phyloP scores from a whole-genome alignment of 1,140 invertebrate species.

The Tetramorium simillimum region DNA sequence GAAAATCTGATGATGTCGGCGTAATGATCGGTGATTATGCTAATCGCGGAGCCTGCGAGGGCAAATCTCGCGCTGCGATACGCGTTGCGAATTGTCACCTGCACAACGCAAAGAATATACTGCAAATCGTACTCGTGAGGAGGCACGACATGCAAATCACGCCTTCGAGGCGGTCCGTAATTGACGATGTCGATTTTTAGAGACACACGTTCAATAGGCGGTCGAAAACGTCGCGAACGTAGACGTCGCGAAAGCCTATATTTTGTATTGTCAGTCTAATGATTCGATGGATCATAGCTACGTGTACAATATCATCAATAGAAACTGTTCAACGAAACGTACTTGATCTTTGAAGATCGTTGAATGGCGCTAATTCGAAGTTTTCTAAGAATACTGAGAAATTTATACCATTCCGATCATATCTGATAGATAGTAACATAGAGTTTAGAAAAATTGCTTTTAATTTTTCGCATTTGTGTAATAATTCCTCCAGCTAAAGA shows the following conservation, averaged over 20 bases:
- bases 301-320: conserved; percentile 12
- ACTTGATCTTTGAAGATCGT: conserved; percentile 16
- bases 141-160: conserved; percentile 68
- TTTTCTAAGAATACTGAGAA: not conserved
- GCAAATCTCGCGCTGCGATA: conserved; percentile 65
- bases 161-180: conserved; percentile 51
- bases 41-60: conserved; percentile 56
- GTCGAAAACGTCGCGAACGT: conserved; percentile 33
- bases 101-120: conserved; percentile 50
- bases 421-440: not conserved
- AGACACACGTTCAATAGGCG: conserved; percentile 56
- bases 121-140: conserved; percentile 63
- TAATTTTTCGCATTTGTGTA: not conserved
- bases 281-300: conserved; percentile 16
- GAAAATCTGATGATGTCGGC: conserved; percentile 67
- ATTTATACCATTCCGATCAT: not conserved
- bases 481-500: not conserved
- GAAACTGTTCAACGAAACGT: conserved; percentile 20
- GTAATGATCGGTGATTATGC: conserved; percentile 73
- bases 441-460: not conserved
- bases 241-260: conserved; percentile 50
- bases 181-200: conserved; percentile 54
- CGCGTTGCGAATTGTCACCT: conserved; percentile 71
- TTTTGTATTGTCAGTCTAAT: conserved; percentile 70
- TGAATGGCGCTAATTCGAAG: not conserved